A percentile compares a stretch with the other conserved stretches of the same genome.
Conservation (phyloP, 2,888 invertebrate genomes). For the Scotopteryx bipunctaria region DNA sequence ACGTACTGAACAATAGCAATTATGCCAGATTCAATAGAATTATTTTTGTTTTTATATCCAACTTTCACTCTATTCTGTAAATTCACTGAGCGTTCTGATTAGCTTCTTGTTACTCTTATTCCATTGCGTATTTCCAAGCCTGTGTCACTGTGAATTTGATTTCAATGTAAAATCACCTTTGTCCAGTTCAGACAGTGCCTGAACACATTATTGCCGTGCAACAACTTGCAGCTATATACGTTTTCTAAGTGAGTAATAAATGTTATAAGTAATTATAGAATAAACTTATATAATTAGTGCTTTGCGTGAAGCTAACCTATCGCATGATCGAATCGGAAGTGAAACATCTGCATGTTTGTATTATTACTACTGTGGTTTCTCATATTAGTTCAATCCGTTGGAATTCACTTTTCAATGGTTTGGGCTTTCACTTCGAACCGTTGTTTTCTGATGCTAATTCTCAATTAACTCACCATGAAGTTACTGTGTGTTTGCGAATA, state of each 20-base stretch:
- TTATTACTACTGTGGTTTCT: slow-evolving; percentile 14
- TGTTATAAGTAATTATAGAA: background rate
- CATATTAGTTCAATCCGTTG: slow-evolving; percentile 36
- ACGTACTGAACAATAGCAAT: slow-evolving; percentile 47
- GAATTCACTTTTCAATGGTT: slow-evolving; percentile 44
- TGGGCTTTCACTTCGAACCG: slow-evolving; percentile 51
- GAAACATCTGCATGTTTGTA: background rate
- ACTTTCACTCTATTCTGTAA: slow-evolving; percentile 69
- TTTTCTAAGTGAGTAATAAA: too few species aligned
- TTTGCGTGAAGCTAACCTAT: background rate
- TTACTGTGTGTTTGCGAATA: slow-evolving; percentile 15
- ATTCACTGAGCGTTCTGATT: slow-evolving; percentile 59
- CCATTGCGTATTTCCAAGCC: slow-evolving; percentile 23
- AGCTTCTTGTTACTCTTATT: slow-evolving; percentile 53
- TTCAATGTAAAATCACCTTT: background rate
- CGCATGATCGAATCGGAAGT: background rate
- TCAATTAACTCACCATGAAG: slow-evolving; percentile 11
- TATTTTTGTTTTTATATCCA: slow-evolving; percentile 52
- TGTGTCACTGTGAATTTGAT: background rate
- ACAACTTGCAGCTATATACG: too few species aligned
- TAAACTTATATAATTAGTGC: background rate
- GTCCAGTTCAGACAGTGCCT: background rate
- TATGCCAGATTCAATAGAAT: slow-evolving; percentile 41
- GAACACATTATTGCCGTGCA: too few species aligned
- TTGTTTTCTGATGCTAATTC: slow-evolving; percentile 32